These are phyloP conservation scores for Henricia sp. DNA, from an alignment of 53 echinoderm and acorn worm genomes.

Conservation along the genomic window DNA sequence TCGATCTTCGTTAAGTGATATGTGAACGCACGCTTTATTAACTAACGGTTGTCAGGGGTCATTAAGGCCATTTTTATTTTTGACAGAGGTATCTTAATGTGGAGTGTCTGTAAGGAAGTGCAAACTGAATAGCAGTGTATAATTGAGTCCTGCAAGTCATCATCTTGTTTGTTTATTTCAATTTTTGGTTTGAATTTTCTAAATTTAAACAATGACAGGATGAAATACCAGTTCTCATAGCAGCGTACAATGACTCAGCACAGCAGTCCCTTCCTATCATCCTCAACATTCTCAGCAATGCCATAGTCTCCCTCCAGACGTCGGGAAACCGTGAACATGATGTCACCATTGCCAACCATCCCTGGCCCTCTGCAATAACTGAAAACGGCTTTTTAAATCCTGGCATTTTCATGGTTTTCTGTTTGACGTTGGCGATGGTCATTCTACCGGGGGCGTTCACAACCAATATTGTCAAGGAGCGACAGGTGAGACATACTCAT, in stretches of 20 bases:
- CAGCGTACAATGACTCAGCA: slow-evolving; percentile 73
- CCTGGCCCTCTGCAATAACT: not conserved
- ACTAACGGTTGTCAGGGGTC: too few relatives aligned
- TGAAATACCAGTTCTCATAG: slow-evolving; percentile 21
- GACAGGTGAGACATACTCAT: slow-evolving; percentile 52
- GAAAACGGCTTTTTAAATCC: slow-evolving; percentile 14
- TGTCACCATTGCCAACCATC: slow-evolving; percentile 56
- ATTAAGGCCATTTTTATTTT: too few relatives aligned
- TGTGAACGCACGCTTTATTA: too few relatives aligned
- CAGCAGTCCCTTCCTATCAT: slow-evolving; percentile 65
- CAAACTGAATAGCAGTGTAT: too few relatives aligned
- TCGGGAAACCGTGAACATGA: not conserved
- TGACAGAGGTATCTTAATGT: too few relatives aligned
- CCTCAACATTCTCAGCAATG: slow-evolving; percentile 53
- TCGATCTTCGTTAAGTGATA: too few relatives aligned
- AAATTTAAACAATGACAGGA: too few relatives aligned
- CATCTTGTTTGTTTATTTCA: too few relatives aligned
- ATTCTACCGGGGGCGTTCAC: slow-evolving; percentile 54
- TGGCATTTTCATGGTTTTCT: slow-evolving; percentile 59
- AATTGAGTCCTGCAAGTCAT: too few relatives aligned
- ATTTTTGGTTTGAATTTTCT: too few relatives aligned
- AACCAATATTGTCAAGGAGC: slow-evolving; percentile 59
- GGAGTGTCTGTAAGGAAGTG: too few relatives aligned
- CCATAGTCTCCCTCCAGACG: not conserved
- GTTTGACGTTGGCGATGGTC: slow-evolving; percentile 29